phyloP scores from a whole-genome alignment of 2,888 invertebrate species.

The Hydrotaea diabolus region DNA sequence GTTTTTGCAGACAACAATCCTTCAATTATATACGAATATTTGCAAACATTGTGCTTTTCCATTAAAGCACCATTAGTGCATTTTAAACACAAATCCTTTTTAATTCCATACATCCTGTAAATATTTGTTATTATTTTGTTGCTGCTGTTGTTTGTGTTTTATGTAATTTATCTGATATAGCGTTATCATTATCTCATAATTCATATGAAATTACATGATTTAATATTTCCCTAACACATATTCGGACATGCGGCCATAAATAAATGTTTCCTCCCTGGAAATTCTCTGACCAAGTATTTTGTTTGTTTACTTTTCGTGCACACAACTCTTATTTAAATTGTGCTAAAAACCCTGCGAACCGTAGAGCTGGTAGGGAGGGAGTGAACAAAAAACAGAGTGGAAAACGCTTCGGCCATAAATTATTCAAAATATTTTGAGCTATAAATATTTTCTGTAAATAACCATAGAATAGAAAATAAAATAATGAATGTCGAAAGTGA shows the following conservation, averaged over 20 bases:
- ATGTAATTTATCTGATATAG: conserved; percentile 14
- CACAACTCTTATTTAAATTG: conserved; percentile 9
- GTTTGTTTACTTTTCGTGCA: neutral
- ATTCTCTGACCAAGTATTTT: neutral
- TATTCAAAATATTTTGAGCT: conserved; percentile 39
- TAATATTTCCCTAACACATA: conserved; percentile 28
- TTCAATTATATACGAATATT: no score
- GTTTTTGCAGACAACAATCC: no score
- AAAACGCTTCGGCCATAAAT: conserved; percentile 31
- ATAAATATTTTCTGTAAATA: conserved; percentile 37
- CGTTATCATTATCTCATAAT: conserved; percentile 37
- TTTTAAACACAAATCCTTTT: neutral
- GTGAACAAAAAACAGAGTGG: neutral
- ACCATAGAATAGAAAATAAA: conserved; percentile 34
- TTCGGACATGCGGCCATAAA: neutral
- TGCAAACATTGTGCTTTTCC: no score
- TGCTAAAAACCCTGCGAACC: neutral
- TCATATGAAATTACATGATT: conserved; percentile 39
- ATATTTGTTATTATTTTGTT: neutral
- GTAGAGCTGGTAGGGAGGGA: no score
- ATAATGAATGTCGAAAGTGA: conserved; percentile 17
- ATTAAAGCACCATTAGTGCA: no score
- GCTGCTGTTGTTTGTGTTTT: neutral
- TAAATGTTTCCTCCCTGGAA: conserved; percentile 18
- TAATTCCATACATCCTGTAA: neutral